Base-by-base conservation (phyloP, 1,140 invertebrate species). In the Homarus americanus region DNA sequence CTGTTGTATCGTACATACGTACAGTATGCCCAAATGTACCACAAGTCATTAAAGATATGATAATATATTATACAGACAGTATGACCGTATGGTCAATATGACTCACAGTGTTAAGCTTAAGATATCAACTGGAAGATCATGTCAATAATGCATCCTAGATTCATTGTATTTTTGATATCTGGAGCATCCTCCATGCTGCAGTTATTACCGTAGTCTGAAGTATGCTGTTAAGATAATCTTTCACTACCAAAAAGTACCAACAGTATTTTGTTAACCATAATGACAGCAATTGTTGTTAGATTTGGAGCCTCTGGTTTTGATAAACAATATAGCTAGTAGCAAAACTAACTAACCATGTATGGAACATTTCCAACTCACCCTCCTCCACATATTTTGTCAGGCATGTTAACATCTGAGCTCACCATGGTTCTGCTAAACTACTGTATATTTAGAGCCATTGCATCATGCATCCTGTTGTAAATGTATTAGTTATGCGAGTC, bases 321-420 rank as follows among this genome's bases (percentile, higher is more conserved):
- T 49, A n/a, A 44, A 82, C 36, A 69, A 49, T 41, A 73, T 75
- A 89, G 41, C 40, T 72, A 72, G 78, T 41, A 40, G 69, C 34
- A 34, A 76, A 76, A 36, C 44, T 76, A 58, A 72, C 32, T 73
- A 83, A 82, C 24, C 32, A 83, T 73, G 87, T 90, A 90, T 90
- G 87, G 87, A 90, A 90, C 80, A 90, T 90, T 90, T 90, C 87
- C 87, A 90, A 63, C 44, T 40, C 36, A 79, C 53, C 75, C 63
- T 87, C 53, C 58, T 76, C 58, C 85, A 79, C 38, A 87, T 79
- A 38, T 79, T 66, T 87, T 87, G 85, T 58, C 75, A 79, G 58
- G 85, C 76, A 66, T 38, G 58, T 69, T 78, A 34, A 41, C 75
- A 17, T 63, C 53, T 41, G 85, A 79, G 76, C 76, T 87, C 76